Percentiles rank a stretch among this genome's conserved stretches.
Conservation (phyloP, 2,888 invertebrate species). For the Fabriciana adippe region DNA sequence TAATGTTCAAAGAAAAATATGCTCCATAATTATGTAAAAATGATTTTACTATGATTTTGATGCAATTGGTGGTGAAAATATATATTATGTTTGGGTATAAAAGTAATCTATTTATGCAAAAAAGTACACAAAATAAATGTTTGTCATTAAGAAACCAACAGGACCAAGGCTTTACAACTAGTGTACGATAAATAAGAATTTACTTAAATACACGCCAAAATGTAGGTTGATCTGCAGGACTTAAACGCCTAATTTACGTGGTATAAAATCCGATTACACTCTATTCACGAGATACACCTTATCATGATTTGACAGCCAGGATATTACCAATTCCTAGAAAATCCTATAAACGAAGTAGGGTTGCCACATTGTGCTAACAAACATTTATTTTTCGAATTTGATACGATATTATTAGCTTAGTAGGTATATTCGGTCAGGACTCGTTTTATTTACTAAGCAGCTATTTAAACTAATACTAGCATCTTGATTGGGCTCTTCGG, state of each 20-base stretch:
- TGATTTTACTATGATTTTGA: no score
- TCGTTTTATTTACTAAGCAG: no score
- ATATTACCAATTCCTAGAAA: slow-evolving; percentile 26
- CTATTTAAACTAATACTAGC: no score
- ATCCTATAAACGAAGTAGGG: slow-evolving; percentile 21
- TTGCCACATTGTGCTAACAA: slow-evolving; percentile 1
- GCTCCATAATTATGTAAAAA: no score
- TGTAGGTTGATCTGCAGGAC: slow-evolving; percentile 18
- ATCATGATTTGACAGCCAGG: slow-evolving; percentile 31
- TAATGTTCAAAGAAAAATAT: no score
- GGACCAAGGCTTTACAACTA: background rate
- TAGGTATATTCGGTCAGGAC: no score
- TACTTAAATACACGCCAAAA: slow-evolving; percentile 21
- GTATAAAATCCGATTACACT: slow-evolving; percentile 30
- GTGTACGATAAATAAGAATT: slow-evolving; percentile 17
- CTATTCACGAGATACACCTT: slow-evolving; percentile 25
- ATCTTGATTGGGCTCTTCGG: no score
- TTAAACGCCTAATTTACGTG: slow-evolving; percentile 25
- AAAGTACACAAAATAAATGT: no score
- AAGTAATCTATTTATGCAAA: no score
- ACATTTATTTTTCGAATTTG: background rate
- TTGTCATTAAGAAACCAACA: background rate
- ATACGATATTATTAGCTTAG: no score
- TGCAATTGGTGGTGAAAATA: no score
- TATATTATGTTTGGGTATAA: no score